Conservation (phyloP, 2,113 vertebrate genomes). For the Odobenus rosmarus region DNA sequence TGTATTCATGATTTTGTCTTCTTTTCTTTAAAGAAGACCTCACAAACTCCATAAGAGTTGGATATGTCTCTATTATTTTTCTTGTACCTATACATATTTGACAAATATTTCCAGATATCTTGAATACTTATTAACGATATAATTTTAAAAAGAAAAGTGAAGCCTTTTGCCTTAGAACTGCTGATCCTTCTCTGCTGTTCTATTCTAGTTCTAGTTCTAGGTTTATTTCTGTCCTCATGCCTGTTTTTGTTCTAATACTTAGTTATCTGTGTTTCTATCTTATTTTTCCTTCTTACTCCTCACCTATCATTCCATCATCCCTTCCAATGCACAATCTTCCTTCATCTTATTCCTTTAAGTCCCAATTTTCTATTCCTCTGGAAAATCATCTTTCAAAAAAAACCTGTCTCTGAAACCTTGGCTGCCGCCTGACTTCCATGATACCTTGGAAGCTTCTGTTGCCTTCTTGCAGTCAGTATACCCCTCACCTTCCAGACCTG, state of each 20-base stretch:
- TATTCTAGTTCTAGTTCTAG: neutral
- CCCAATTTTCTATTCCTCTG: neutral
- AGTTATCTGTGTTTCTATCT: neutral
- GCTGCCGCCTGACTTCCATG: neutral
- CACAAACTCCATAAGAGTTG: neutral
- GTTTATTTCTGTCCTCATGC: neutral
- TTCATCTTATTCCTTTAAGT: neutral
- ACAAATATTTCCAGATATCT: neutral
- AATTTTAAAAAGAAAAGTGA: neutral
- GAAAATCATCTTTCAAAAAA: neutral
- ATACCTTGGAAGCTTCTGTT: neutral
- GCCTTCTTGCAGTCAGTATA: neutral
- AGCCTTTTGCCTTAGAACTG: neutral
- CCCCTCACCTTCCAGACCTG: neutral
- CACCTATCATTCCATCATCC: neutral
- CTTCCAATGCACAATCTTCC: neutral
- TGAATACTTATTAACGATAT: neutral
- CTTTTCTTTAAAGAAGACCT: neutral
- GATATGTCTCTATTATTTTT: neutral
- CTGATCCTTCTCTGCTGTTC: neutral
- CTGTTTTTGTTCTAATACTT: neutral
- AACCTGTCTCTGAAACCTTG: neutral
- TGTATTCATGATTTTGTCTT: neutral
- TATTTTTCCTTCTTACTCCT: constrained; percentile 1
- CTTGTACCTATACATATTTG: neutral